A percentile compares a stretch with the other conserved stretches of the same genome.
phyloP scores from a whole-genome alignment of 2,888 invertebrate genomes.

The Sphaerophoria taeniata region DNA sequence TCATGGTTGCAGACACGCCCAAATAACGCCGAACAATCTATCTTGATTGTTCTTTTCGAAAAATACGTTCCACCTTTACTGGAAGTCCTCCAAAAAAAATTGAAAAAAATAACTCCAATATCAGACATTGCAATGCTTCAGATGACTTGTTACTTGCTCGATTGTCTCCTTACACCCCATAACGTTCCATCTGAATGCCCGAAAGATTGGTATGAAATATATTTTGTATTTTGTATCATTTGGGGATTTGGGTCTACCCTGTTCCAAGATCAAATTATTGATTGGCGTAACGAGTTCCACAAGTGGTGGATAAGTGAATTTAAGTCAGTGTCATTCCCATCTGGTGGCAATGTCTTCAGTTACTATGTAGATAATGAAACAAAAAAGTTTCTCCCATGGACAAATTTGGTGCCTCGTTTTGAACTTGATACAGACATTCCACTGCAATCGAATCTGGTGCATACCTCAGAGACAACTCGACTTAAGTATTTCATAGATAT shows the following conservation, averaged over 20 bases:
- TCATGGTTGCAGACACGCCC: slow-evolving; percentile 93
- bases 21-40: slow-evolving; percentile 89
- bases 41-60: slow-evolving; percentile 94
- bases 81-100: slow-evolving; percentile 88
- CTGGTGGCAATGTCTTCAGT: slow-evolving; percentile 92
- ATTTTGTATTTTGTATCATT: slow-evolving; percentile 94
- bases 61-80: slow-evolving; percentile 94
- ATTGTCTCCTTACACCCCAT: slow-evolving; percentile 91
- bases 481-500: slow-evolving; percentile 94
- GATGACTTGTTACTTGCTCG: slow-evolving; percentile 93
- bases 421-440: slow-evolving; percentile 94
- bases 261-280: slow-evolving; percentile 95
- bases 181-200: slow-evolving; percentile 94
- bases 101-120: slow-evolving; percentile 95
- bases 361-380: slow-evolving; percentile 94
- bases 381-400: slow-evolving; percentile 94
- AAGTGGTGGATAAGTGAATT: slow-evolving; percentile 98
- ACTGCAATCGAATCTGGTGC: slow-evolving; percentile 89
- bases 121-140: slow-evolving; percentile 95
- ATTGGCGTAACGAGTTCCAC: slow-evolving; percentile 96
- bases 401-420: slow-evolving; percentile 90
- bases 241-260: slow-evolving; percentile 97
- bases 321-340: slow-evolving; percentile 94
- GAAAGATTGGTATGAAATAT: slow-evolving; percentile 95
- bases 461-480: slow-evolving; percentile 94